Evolutionary conservation across 2,113 vertebrate genomes (phyloP), one percentile per base, ranked within the genome.

Genomic region (Paratilapia polleni): DNA sequence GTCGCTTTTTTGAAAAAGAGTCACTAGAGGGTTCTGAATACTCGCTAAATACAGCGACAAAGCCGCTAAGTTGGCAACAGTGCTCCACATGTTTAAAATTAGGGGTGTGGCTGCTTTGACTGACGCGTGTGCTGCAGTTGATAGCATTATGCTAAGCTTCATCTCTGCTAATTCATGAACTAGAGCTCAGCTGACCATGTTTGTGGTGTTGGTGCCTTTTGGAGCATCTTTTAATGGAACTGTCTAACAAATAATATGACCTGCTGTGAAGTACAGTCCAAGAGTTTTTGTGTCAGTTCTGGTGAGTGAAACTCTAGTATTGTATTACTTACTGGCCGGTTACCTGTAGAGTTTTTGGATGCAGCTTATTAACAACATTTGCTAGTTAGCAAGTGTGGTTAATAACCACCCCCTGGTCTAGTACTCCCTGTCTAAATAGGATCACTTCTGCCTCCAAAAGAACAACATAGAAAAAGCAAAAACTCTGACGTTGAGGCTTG

Each of bases 261-360:
- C 22, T 66, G 63, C 63, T 66, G 14, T 26, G n/a, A 6, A 6
- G 34, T 34, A 6, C 34, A 34, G 36, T 36, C 63, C 63, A 26
- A 26, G 64, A 68, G 38, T 43, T 66, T 17, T 20, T 64, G 13
- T n/a, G 4, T 47, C 43, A 66, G 38, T 66, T 66, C 43, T 66
- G 63, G 22, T 38, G 31, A 31, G 31, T 31, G 31, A 31, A 31
- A 31, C 36, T 38, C 8, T 8, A 38, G 36, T 38, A 8, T 31
- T 31, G 3, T 5, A 31, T n/a, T 64, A 24, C 36, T 41, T 64
- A 66, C n/a, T 31, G 13, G 41, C 64, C 47, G 38, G 22, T 26
- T 15, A 68, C 38, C 64, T 14, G 17, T 8, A 68, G 38, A 66
- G 64, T 47, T 66, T 68, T 36, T 47, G 22, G 41, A 68, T 68